These are phyloP conservation scores for Pandemis heparana DNA, from an alignment of 2,888 invertebrate species.

Conservation along the genomic window DNA sequence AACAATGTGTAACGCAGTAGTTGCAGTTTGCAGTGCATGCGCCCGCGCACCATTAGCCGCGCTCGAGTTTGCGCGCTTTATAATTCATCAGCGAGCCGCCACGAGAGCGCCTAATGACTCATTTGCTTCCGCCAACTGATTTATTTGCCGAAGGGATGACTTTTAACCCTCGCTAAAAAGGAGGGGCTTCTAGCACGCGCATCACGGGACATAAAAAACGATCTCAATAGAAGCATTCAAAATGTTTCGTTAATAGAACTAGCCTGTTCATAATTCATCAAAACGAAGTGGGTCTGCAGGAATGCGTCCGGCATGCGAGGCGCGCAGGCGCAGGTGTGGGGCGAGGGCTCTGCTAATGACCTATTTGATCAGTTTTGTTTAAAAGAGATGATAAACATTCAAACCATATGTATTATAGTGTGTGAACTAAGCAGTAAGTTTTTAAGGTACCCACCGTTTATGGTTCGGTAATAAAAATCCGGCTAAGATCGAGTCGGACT, in stretches of 20 bases:
- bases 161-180: conserved; percentile 29
- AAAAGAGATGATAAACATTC: conserved; percentile 5
- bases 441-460: background rate
- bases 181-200: background rate
- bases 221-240: conserved; percentile 30
- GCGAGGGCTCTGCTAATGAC: background rate
- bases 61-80: conserved; percentile 45
- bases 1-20: background rate
- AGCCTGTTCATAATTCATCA: conserved; percentile 18
- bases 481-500: too few species aligned
- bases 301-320: conserved; percentile 9
- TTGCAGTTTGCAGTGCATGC: background rate
- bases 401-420: background rate
- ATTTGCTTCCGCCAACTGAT: conserved; percentile 48
- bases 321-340: background rate
- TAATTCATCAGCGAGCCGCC: conserved; percentile 47
- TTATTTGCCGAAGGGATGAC: conserved; percentile 28
- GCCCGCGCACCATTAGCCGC: conserved; percentile 9
- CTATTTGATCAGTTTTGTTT: conserved; percentile 16
- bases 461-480: background rate
- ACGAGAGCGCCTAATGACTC: conserved; percentile 48
- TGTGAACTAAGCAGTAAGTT: background rate
- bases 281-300: background rate
- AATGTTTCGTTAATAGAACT: conserved; percentile 9
- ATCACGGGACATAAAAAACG: conserved; percentile 12